These are phyloP conservation scores for Antennarius striatus DNA, from an alignment of 2,113 vertebrate genomes.

Conservation along the genomic window DNA sequence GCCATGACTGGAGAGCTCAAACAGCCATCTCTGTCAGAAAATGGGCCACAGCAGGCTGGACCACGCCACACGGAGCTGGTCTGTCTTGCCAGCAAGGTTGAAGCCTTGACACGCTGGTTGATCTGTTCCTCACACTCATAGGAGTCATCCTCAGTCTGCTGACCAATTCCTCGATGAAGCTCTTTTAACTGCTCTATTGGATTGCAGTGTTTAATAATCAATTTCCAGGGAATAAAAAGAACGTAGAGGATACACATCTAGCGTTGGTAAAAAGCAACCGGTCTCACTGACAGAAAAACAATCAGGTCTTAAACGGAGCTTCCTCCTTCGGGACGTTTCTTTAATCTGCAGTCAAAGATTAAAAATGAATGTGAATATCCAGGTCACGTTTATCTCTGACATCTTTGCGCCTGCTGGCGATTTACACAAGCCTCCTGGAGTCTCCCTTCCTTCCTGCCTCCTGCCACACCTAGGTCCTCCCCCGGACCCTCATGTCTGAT, in stretches of 20 bases:
- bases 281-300: conserved; percentile 11
- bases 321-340: conserved; percentile 5
- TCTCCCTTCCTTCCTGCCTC: conserved; percentile 35
- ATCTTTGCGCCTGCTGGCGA: conserved; percentile 38
- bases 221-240: conserved; percentile 28
- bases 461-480: conserved; percentile 64
- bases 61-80: conserved; percentile 44
- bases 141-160: conserved; percentile 36
- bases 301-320: conserved; percentile 12
- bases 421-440: conserved; percentile 48
- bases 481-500: conserved; percentile 63
- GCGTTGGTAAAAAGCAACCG: conserved; percentile 14
- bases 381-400: conserved; percentile 47
- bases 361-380: conserved; percentile 36
- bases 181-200: conserved; percentile 32
- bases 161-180: conserved; percentile 47
- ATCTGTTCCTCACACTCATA: conserved; percentile 47
- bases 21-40: conserved; percentile 72
- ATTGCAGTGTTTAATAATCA: conserved; percentile 38
- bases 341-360: conserved; percentile 9
- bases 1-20: conserved; percentile 79
- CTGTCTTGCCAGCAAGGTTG: conserved; percentile 64
- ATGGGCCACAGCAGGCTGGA: conserved; percentile 30
- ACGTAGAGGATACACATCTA: neutral
- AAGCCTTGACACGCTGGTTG: conserved; percentile 58